These are phyloP conservation scores for Daboia siamensis DNA, from an alignment of 2,113 vertebrate genomes.

Conservation along the genomic window DNA sequence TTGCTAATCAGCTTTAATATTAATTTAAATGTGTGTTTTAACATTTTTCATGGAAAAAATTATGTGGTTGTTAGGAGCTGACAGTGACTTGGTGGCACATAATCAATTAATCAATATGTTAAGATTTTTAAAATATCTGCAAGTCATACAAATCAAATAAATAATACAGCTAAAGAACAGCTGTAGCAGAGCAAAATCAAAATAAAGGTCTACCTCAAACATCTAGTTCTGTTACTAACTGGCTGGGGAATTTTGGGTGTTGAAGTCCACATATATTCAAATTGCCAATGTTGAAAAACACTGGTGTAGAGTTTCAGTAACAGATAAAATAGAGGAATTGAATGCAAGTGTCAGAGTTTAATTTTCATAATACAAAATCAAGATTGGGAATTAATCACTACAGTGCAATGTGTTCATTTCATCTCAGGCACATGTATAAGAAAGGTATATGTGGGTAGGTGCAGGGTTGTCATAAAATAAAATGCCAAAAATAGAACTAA, in stretches of 20 bases:
- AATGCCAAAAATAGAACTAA: slow-evolving; percentile 22
- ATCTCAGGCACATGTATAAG: neutral
- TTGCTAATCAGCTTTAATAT: neutral
- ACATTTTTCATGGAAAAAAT: neutral
- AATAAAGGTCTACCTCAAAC: neutral
- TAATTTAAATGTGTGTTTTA: neutral
- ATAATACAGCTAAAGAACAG: neutral
- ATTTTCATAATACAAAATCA: slow-evolving; percentile 31
- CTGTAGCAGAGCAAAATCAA: neutral
- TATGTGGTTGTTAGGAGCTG: neutral
- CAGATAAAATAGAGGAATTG: slow-evolving; percentile 18
- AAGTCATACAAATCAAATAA: neutral
- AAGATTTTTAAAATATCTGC: neutral
- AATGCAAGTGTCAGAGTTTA: neutral
- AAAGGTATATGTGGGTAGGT: neutral
- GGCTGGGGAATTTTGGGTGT: neutral
- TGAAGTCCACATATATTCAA: neutral
- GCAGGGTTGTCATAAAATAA: slow-evolving; percentile 1
- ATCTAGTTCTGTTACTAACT: neutral
- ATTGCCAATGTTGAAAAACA: neutral
- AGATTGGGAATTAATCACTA: neutral
- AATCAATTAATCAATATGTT: neutral
- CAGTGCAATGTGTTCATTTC: neutral
- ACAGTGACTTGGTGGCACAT: neutral
- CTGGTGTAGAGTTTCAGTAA: neutral